A percentile compares a stretch with the other conserved stretches of the same genome.
These are phyloP conservation scores for Labeo catla DNA, from an alignment of 2,113 vertebrate genomes.

Conservation along the genomic window DNA sequence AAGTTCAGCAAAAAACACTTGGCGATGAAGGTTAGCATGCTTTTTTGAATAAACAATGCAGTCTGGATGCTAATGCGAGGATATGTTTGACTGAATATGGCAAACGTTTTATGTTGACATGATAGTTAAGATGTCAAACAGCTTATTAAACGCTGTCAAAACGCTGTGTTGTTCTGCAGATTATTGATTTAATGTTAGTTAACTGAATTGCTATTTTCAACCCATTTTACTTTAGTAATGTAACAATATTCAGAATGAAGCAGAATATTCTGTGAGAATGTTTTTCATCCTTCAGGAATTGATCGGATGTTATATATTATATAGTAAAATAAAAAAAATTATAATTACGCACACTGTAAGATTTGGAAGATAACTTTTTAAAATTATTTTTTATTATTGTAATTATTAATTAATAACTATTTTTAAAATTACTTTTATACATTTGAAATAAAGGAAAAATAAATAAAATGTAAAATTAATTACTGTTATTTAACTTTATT, in stretches of 20 bases:
- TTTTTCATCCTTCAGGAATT: neutral
- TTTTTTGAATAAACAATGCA: slow-evolving; percentile 22
- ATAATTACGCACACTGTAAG: neutral
- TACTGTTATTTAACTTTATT: no score
- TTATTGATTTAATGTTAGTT: neutral
- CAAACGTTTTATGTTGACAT: neutral
- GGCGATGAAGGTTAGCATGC: neutral
- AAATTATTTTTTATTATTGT: neutral
- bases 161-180: neutral
- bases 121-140: neutral
- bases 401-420: neutral
- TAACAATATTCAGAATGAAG: neutral
- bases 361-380: neutral
- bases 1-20: slow-evolving; percentile 46
- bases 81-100: slow-evolving; percentile 16
- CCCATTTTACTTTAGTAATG: neutral
- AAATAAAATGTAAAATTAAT: no score
- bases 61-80: neutral
- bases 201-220: neutral
- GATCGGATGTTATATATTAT: neutral
- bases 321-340: neutral
- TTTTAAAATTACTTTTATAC: no score
- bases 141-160: neutral
- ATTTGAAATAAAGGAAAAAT: no score
- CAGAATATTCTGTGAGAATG: neutral